phyloP scores from a whole-genome alignment of 2,797 vertebrate genomes.

The Sphaeramia orbicularis region DNA sequence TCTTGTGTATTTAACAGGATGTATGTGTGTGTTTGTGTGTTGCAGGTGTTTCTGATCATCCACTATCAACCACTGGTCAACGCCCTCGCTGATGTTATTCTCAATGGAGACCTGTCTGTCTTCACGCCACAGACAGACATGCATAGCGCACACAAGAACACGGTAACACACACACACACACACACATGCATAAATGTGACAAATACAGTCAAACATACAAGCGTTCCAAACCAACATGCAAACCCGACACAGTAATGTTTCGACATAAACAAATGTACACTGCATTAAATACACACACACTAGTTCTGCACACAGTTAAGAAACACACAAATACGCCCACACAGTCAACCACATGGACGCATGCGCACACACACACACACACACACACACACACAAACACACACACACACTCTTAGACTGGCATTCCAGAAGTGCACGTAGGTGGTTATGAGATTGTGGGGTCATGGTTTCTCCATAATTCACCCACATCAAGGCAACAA shows the following conservation, averaged over 20 bases:
- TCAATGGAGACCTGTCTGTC: slow-evolving; percentile 94
- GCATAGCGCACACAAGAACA: slow-evolving; percentile 70
- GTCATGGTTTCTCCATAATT: slow-evolving; percentile 64
- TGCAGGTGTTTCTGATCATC: slow-evolving; percentile 97
- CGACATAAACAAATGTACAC: background rate
- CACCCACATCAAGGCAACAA: slow-evolving; percentile 55
- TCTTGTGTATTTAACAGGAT: too few species aligned
- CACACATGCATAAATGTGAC: background rate
- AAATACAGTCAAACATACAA: background rate
- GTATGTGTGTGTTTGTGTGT: slow-evolving; percentile 7
- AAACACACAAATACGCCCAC: slow-evolving; percentile 25
- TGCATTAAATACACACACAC: background rate
- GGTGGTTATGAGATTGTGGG: slow-evolving; percentile 54
- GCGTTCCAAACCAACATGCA: slow-evolving; percentile 4
- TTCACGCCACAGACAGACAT: slow-evolving; percentile 85
- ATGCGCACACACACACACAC: background rate
- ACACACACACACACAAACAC: slow-evolving; percentile 4
- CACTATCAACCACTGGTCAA: slow-evolving; percentile 96
- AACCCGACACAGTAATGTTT: background rate
- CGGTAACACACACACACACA: slow-evolving; percentile 54
- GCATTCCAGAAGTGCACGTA: slow-evolving; percentile 43
- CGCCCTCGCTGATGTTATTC: slow-evolving; percentile 93
- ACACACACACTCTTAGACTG: slow-evolving; percentile 10
- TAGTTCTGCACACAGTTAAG: slow-evolving; percentile 16
- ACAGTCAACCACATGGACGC: background rate